Evolutionary conservation across 1,140 invertebrate species (phyloP), one percentile per base, ranked within the genome.

Genomic region (Triops longicaudatus): DNA sequence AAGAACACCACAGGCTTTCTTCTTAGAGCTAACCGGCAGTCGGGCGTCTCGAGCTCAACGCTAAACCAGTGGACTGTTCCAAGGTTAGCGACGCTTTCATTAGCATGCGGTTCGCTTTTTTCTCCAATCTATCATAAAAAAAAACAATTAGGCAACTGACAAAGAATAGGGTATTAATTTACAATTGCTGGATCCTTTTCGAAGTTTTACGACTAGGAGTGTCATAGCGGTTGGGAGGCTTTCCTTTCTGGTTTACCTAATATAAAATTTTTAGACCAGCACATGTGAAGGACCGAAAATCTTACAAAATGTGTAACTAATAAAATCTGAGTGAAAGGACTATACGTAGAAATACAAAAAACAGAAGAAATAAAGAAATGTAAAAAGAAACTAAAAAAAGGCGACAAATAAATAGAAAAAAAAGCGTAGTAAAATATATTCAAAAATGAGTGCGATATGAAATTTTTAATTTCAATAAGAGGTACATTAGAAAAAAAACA

Each of bases 71-170:
- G 1, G 90, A 91, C 78, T 90, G 87, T 82, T 92, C 91, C 63
- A 92, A 82, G 12, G 92, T 93, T 81, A 93, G 92, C 0, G 93
- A 93, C 0, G 92, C 94, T 81, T 91, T 93, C 81, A 93, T 85
- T 80, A 96, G 86, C 86, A 95, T 92, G 83, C 92, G 92, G 78
- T 92, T 93, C 0, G 94, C 94, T 82, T 94, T 93, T 80, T 92
- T 93, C 81, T 95, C 93, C 73, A 94, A 87, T 26, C 90, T 92
- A 50, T 17, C 73, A 17, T 17, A 77, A 1, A 14, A 41, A 1
- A 7, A 76, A 31, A 74, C 12, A 79, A 50, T 78, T 31, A 79
- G 0, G 42, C 26, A 75, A 75, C 22, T 4, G 11, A 75, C 17
- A 73, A 82, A 81, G 26, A 79, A 81, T n/a, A 26, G 79, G 77